Evolutionary conservation across 2,797 vertebrate species (phyloP).

Genomic region (Silurus aristotelis): DNA sequence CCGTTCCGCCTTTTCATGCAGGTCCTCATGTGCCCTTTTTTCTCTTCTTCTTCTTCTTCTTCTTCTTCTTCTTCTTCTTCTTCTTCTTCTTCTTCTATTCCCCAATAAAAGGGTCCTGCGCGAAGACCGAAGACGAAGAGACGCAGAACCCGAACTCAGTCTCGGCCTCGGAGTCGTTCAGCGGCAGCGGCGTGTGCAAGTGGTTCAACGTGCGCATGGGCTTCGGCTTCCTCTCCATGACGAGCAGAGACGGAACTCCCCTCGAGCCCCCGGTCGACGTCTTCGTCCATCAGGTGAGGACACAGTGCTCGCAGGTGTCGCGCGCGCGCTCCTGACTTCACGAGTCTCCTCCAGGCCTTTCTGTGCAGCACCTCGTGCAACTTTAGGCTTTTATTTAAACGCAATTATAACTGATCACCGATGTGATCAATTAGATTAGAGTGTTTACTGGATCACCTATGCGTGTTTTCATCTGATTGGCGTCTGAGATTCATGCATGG

Average conservation of each 20-base stretch:
- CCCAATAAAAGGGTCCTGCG: conserved; percentile 71
- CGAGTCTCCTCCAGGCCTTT: background rate
- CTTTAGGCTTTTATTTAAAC: no score
- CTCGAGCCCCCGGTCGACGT: conserved; percentile 85
- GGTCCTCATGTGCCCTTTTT: no score
- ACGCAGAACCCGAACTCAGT: conserved; percentile 68
- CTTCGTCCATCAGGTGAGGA: conserved; percentile 91
- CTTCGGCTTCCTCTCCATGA: conserved; percentile 94
- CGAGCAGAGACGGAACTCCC: conserved; percentile 76
- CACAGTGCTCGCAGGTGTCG: background rate
- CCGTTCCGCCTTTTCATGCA: background rate
- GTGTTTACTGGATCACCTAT: background rate
- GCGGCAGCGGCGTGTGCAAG: conserved; percentile 86
- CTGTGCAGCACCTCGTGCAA: background rate
- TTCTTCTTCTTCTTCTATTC: no score
- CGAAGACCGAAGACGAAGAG: conserved; percentile 74
- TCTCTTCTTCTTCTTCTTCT: no score
- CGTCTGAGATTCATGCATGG: background rate
- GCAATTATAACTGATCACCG: background rate
- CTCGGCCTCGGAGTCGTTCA: conserved; percentile 69
- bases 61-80: no score
- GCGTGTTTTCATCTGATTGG: background rate
- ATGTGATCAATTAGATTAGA: background rate
- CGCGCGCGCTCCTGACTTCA: background rate
- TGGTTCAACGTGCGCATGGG: conserved; percentile 96